phyloP scores from a whole-genome alignment of 2,113 vertebrate genomes.

The Heterochromis multidens region DNA sequence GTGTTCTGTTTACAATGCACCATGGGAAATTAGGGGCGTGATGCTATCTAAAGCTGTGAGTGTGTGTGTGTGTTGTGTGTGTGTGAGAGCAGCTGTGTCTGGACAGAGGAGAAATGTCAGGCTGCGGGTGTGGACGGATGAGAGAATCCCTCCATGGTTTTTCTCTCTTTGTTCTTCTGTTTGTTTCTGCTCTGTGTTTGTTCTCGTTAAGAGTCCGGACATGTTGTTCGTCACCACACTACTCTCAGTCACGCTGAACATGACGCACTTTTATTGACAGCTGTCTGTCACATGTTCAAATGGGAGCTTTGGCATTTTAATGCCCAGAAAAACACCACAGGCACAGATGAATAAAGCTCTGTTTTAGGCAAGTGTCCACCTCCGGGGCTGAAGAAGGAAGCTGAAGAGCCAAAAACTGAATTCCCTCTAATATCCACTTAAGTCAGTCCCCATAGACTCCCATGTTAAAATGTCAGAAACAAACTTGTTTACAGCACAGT shows the following conservation, averaged over 20 bases:
- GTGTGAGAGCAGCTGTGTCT: constrained; percentile 14
- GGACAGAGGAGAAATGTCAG: constrained; percentile 27
- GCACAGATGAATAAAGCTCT: background rate
- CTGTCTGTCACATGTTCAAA: background rate
- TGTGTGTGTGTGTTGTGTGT: background rate
- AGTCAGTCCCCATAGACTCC: background rate
- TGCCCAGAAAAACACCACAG: background rate
- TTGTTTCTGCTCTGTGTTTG: background rate
- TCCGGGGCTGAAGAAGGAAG: background rate
- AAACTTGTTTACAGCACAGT: background rate
- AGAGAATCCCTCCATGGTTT: constrained; percentile 24
- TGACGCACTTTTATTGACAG: background rate
- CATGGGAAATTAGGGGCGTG: constrained; percentile 59
- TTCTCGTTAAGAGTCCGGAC: background rate
- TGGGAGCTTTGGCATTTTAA: background rate
- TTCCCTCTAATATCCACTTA: background rate
- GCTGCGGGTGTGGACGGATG: constrained; percentile 30
- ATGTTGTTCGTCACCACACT: background rate
- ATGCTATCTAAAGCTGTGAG: constrained; percentile 15
- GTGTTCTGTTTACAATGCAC: constrained; percentile 64
- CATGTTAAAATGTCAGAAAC: background rate
- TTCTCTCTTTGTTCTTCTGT: constrained; percentile 12
- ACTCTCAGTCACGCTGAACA: background rate
- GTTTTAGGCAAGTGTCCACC: background rate
- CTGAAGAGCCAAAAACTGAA: background rate